Percentiles rank a stretch among this genome's conserved stretches.
phyloP scores from a whole-genome alignment of 1,140 invertebrate species.

The Ceratosolen solmsi region DNA sequence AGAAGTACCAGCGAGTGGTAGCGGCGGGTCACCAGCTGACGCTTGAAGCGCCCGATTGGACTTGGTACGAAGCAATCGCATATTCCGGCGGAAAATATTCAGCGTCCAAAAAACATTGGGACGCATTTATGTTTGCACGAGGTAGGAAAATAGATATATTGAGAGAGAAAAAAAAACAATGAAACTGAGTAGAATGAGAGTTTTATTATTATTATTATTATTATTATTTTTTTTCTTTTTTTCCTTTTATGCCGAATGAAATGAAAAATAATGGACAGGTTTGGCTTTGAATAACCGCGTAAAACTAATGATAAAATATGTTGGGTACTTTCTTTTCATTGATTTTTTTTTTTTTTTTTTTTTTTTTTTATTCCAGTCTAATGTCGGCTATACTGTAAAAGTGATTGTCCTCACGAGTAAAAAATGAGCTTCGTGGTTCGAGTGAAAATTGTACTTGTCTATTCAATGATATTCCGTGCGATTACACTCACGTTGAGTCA shows the following conservation, averaged over 20 bases:
- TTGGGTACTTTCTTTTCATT: too few relatives aligned
- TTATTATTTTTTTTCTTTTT: too few relatives aligned
- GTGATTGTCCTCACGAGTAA: too few relatives aligned
- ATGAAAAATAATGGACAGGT: background rate
- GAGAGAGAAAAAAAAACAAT: background rate
- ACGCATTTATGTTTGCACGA: constrained; percentile 3
- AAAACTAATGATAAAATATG: too few relatives aligned
- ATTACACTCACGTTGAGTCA: background rate
- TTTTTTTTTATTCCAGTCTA: too few relatives aligned
- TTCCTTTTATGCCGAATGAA: background rate
- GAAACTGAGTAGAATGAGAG: background rate
- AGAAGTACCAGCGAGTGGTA: background rate
- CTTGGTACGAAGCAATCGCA: background rate
- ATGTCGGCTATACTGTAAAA: too few relatives aligned
- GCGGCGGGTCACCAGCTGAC: constrained; percentile 27
- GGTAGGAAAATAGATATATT: background rate
- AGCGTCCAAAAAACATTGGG: background rate
- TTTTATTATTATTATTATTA: too few relatives aligned
- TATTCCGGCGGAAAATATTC: background rate
- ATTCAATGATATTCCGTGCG: background rate
- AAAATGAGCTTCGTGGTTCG: too few relatives aligned
- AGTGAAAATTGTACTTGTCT: too few relatives aligned
- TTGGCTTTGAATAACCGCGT: too few relatives aligned
- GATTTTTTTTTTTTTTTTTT: too few relatives aligned
- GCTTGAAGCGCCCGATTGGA: background rate